Evolutionary conservation across 2,888 invertebrate species (phyloP).

Genomic region (Pandemis cinnamomeana): DNA sequence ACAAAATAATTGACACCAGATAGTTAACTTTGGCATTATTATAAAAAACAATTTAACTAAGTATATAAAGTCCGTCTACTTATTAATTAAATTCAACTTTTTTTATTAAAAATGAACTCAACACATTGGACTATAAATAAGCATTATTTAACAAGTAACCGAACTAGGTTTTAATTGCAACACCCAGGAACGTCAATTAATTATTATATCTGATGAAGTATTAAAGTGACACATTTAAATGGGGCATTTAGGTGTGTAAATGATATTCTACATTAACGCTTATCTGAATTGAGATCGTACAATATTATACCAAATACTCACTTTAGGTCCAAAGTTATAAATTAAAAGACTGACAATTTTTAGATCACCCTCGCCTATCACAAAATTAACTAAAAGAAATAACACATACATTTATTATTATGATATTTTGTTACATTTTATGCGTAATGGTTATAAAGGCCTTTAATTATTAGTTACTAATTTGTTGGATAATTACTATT

Average conservation of each 20-base stretch:
- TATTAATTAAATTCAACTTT: neutral
- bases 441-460: neutral
- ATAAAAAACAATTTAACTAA: neutral
- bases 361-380: neutral
- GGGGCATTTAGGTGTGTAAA: neutral
- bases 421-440: constrained; percentile 3
- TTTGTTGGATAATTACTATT: neutral
- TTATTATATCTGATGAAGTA: neutral
- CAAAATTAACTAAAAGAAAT: neutral
- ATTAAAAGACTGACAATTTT: neutral
- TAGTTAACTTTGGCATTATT: constrained; percentile 39
- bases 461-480: neutral
- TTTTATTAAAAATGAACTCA: neutral
- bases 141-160: neutral
- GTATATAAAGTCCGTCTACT: neutral
- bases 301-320: neutral
- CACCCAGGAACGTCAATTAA: neutral
- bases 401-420: neutral
- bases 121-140: neutral
- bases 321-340: neutral
- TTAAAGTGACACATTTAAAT: neutral
- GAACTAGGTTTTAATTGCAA: neutral
- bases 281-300: neutral
- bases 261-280: neutral
- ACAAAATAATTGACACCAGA: constrained; percentile 12